Conservation (phyloP, 2,113 vertebrate genomes). For the Beaufortia kweichowensis region DNA sequence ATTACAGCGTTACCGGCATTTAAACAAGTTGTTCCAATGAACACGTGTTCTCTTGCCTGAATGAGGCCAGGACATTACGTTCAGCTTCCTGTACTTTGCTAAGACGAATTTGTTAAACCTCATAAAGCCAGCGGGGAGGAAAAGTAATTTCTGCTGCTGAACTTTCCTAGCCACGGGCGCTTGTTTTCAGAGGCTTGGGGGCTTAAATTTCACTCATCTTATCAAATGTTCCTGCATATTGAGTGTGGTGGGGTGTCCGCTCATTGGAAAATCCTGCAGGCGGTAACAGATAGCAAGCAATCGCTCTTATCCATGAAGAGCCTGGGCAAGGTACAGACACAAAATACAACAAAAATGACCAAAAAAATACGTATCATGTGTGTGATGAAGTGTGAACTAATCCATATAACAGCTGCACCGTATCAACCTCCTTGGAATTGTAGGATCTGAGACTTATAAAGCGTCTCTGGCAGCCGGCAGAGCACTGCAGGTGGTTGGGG, state of each 20-base stretch:
- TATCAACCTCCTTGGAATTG: background rate
- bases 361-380: constrained; percentile 15
- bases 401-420: constrained; percentile 12
- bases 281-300: constrained; percentile 21
- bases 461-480: constrained; percentile 8
- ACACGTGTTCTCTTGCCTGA: background rate
- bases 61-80: background rate
- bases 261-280: constrained; percentile 19
- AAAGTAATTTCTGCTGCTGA: constrained; percentile 34
- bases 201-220: constrained; percentile 45
- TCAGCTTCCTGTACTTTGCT: constrained; percentile 3
- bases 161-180: constrained; percentile 3
- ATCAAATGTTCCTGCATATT: constrained; percentile 30
- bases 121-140: constrained; percentile 16
- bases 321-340: background rate
- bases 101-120: constrained; percentile 42
- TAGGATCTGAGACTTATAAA: constrained; percentile 25
- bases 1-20: constrained; percentile 27
- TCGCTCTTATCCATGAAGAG: constrained; percentile 29
- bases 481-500: constrained; percentile 18
- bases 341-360: constrained; percentile 23
- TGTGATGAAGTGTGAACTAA: background rate
- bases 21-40: background rate
- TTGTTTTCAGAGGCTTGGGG: constrained; percentile 29
- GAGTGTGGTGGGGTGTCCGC: constrained; percentile 2